Conservation (phyloP, 2,888 invertebrate genomes). For the Diaphora mendica region DNA sequence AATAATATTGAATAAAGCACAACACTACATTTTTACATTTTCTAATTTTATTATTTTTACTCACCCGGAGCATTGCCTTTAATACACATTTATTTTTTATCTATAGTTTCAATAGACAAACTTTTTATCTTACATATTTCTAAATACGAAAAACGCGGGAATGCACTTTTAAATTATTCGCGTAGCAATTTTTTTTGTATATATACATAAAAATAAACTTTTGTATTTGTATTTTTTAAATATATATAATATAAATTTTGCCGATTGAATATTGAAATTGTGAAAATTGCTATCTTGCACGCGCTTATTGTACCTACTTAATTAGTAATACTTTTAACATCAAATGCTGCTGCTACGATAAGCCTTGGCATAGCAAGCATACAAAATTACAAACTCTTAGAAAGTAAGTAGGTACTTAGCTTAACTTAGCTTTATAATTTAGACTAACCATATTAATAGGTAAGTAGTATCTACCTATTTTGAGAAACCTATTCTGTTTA, state of each 20-base stretch:
- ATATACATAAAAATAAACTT: not conserved
- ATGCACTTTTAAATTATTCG: not conserved
- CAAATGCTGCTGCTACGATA: slow-evolving; percentile 2
- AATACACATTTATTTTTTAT: slow-evolving; percentile 47
- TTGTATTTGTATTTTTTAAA: not conserved
- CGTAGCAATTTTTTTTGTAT: not conserved
- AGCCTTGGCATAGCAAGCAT: not conserved
- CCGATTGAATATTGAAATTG: not conserved
- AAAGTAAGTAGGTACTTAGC: not conserved
- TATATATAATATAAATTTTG: not conserved
- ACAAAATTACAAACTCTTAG: not conserved
- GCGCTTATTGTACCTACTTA: not conserved
- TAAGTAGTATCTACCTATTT: not conserved
- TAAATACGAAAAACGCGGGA: not conserved
- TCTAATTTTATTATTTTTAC: slow-evolving; percentile 52
- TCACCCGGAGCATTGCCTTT: slow-evolving; percentile 55
- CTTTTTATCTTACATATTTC: not conserved
- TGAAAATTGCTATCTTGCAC: not conserved
- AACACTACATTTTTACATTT: slow-evolving; percentile 46
- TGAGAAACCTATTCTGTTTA: not conserved
- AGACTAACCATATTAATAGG: not conserved
- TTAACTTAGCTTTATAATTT: not conserved
- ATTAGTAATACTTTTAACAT: not conserved
- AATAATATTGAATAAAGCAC: slow-evolving; percentile 39
- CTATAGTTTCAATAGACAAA: slow-evolving; percentile 25